Evolutionary conservation across 2,797 vertebrate genomes (phyloP).

Genomic region (Channallabes apus): DNA sequence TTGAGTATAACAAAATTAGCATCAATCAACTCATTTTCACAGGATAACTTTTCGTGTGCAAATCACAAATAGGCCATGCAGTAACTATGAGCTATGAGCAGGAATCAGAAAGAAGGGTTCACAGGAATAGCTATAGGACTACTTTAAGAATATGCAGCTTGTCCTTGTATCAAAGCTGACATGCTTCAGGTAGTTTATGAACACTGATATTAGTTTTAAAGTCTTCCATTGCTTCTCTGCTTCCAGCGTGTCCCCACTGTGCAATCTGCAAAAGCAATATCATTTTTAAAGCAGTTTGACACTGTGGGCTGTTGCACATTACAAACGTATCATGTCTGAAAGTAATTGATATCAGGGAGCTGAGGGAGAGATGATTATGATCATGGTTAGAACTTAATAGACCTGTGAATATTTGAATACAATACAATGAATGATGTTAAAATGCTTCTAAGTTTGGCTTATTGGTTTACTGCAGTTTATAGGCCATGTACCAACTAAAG

Average conservation of each 20-base stretch:
- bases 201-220: conserved; percentile 79
- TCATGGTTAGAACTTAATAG: conserved; percentile 44
- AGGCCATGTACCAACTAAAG: conserved; percentile 33
- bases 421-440: conserved; percentile 43
- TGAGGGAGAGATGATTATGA: conserved; percentile 59
- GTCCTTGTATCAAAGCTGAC: conserved; percentile 74
- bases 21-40: conserved; percentile 76
- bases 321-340: conserved; percentile 66
- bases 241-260: conserved; percentile 78
- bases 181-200: conserved; percentile 85
- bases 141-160: conserved; percentile 80
- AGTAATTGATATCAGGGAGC: conserved; percentile 74
- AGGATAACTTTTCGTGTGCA: conserved; percentile 68
- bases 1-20: conserved; percentile 53
- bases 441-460: conserved; percentile 60
- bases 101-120: conserved; percentile 76
- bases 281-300: conserved; percentile 68
- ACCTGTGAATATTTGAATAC: conserved; percentile 64
- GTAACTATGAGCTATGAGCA: conserved; percentile 69
- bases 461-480: conserved; percentile 56
- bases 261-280: conserved; percentile 81
- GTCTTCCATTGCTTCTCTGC: conserved; percentile 81
- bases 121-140: conserved; percentile 80
- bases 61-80: conserved; percentile 61
- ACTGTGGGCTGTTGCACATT: conserved; percentile 68